A percentile compares a stretch with the other conserved stretches of the same genome.
Evolutionary conservation across 1,140 invertebrate genomes (phyloP).

Genomic region (Xylocopa sonorina): DNA sequence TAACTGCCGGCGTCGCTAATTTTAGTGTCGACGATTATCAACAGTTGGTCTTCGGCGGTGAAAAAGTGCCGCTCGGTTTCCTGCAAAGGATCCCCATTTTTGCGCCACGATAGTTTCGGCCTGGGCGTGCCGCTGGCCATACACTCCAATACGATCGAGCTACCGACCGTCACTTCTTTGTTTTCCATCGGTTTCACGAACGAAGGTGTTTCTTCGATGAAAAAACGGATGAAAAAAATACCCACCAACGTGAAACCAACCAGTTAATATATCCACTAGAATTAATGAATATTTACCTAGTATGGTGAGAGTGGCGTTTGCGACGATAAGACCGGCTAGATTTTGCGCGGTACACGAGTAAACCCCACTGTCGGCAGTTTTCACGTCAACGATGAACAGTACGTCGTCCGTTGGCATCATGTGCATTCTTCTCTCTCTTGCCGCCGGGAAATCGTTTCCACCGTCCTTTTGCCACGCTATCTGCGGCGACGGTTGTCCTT

Average conservation of each 20-base stretch:
- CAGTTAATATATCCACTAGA: no score
- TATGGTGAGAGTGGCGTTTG: constrained; percentile 95
- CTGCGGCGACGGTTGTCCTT: constrained; percentile 93
- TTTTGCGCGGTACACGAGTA: constrained; percentile 98
- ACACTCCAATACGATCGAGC: constrained; percentile 93
- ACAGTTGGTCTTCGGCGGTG: constrained; percentile 91
- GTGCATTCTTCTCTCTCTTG: constrained; percentile 94
- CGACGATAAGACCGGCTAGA: constrained; percentile 91
- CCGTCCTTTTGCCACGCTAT: constrained; percentile 97
- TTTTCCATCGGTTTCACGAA: constrained; percentile 93
- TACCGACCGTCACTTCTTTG: constrained; percentile 89
- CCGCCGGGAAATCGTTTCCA: constrained; percentile 97
- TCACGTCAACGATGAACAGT: constrained; percentile 95
- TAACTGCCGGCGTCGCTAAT: constrained; percentile 91
- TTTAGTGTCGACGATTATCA: constrained; percentile 92
- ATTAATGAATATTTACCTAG: constrained; percentile 83
- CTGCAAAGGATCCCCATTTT: constrained; percentile 90
- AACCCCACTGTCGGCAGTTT: constrained; percentile 92
- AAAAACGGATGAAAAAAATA: not conserved
- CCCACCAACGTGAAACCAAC: no score
- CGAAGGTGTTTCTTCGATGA: constrained; percentile 88
- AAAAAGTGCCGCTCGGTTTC: constrained; percentile 89
- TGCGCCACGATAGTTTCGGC: constrained; percentile 94
- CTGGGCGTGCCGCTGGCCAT: constrained; percentile 92
- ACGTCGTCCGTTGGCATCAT: constrained; percentile 95